Evolutionary conservation across 2,797 vertebrate genomes (phyloP).

Genomic region (Cuculus canorus): DNA sequence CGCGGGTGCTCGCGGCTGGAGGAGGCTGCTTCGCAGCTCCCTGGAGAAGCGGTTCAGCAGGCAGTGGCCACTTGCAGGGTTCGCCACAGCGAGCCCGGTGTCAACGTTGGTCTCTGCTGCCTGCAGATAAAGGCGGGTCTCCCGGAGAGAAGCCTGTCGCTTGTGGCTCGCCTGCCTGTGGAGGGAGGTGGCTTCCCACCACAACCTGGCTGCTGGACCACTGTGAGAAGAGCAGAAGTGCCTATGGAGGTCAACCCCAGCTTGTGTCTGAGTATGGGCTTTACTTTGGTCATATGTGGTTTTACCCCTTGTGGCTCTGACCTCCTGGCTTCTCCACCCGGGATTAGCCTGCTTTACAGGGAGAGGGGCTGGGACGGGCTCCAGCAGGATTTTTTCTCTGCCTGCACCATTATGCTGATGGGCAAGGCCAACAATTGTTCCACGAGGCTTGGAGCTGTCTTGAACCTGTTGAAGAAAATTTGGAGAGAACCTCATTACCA

Average conservation of each 20-base stretch:
- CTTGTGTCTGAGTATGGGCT: constrained; percentile 55
- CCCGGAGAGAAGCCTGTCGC: constrained; percentile 1
- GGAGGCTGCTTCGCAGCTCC: constrained; percentile 70
- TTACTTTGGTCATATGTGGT: neutral
- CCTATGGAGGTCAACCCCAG: constrained; percentile 67
- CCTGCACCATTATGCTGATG: neutral
- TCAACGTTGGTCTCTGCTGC: constrained; percentile 88
- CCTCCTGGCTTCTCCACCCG: neutral
- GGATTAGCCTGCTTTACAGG: neutral
- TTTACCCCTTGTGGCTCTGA: neutral
- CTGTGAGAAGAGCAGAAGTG: constrained; percentile 70
- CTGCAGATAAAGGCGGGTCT: neutral
- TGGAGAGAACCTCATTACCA: neutral
- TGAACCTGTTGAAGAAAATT: constrained; percentile 68
- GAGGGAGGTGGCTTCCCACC: neutral
- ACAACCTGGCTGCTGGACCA: constrained; percentile 1
- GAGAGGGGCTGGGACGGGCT: neutral
- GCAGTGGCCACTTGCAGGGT: constrained; percentile 7
- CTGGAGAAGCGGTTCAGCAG: constrained; percentile 64
- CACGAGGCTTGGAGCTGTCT: neutral
- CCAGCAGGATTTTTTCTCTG: neutral
- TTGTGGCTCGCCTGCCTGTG: neutral
- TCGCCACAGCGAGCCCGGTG: constrained; percentile 78
- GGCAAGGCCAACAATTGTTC: neutral
- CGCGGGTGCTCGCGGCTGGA: neutral